Conservation (phyloP, 2,797 vertebrate species). For the Bucorvus abyssinicus region DNA sequence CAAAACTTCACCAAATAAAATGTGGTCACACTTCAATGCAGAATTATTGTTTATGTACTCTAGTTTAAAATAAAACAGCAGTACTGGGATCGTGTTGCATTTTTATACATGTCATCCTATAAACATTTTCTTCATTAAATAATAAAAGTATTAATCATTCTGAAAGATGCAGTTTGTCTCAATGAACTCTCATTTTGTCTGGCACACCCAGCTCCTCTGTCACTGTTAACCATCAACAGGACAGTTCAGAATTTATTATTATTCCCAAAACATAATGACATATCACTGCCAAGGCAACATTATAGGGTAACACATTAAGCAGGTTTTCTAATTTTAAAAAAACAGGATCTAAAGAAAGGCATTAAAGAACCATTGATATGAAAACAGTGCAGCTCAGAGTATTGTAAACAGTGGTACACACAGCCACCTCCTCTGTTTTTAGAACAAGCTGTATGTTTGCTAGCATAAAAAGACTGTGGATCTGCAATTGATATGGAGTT, state of each 20-base stretch:
- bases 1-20: constrained; percentile 36
- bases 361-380: not conserved
- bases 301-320: not conserved
- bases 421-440: not conserved
- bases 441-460: not conserved
- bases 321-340: not conserved
- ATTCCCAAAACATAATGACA: not conserved
- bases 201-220: not conserved
- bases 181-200: not conserved
- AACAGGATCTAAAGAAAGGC: not conserved
- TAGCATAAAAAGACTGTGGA: not conserved
- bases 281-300: not conserved
- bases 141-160: not conserved
- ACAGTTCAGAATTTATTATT: not conserved
- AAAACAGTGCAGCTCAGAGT: not conserved
- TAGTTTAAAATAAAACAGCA: constrained; percentile 54
- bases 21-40: not conserved
- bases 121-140: constrained; percentile 41
- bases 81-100: not conserved
- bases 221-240: not conserved
- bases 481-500: not conserved
- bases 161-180: not conserved
- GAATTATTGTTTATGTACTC: constrained; percentile 10
- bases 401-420: not conserved
- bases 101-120: constrained; percentile 24